Base-by-base conservation (phyloP, 2,888 invertebrate species). In the Mythimna lalbum region DNA sequence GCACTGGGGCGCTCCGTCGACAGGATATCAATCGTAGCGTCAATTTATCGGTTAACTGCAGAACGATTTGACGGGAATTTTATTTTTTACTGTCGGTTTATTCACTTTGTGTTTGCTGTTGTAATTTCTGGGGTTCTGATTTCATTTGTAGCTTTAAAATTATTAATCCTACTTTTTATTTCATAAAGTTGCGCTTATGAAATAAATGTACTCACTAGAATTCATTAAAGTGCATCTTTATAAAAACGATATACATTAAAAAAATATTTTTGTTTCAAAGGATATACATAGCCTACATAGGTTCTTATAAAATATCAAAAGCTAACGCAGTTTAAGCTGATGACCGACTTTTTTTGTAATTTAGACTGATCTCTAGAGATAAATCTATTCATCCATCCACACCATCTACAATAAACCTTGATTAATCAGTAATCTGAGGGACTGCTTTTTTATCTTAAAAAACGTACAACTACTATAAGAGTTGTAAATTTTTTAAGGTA, bases 11-110 rank as follows among this genome's bases (percentile, higher is more conserved):
- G 43, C 53, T n/a, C 43, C 57, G n/a, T 21, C 36, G 49, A 63
- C 80, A 78, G 66, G 67, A 79, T 77, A 64, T 63, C 69, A 80
- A 67, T 63, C 63, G 65, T 6, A 21, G 61, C 56, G 59, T n/a
- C 36, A 52, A 36, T 64, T 69, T 67, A 78, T 70, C 67, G 53
- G 27, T 80, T 56, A 67, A 50, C 52, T 14, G 33, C 47, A n/a
- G 7, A 56, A 43, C n/a, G 61, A 50, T 79, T 79, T 50, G 49
- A 62, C 12, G 17, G 12, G 10, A 12, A 3, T 60, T 71, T 9
- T 50, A 60, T 52, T 63, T 74, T 23, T 50, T 50, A 23, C 4
- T 23, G 33, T 33, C 12, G 31, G 23, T 43, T 63, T 33, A 63
- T 53, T 57, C 56, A 33, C 9, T 55, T 60, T 19, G 3, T 21